Base-by-base conservation (phyloP, 2,797 vertebrate species). In the Brachymystax lenok region DNA sequence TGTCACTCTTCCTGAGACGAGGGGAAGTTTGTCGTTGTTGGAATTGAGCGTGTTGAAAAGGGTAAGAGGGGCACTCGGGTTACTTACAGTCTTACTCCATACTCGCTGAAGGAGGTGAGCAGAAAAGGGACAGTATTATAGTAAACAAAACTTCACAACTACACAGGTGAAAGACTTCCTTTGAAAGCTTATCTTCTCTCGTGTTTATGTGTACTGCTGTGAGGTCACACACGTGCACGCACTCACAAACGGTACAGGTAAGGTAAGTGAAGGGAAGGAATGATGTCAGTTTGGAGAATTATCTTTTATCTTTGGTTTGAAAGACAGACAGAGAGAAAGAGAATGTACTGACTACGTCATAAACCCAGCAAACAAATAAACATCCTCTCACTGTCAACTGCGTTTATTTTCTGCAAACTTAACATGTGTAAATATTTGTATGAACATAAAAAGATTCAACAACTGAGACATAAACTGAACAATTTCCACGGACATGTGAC, bases 1-100 rank as follows among this genome's bases (percentile, higher is more conserved):
- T 86, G 82, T 76, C 82, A 84, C 61, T 87, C 82, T 79, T 54
- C 46, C 79, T 0, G 59, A 76, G 75, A 77, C 84, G 71, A 84
- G 61, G 72, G 83, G 76, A 85, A 77, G 77, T 88, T 12, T 46
- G 40, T 46, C 40, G 12, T 46, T 90, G 89, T 92, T 83, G 80
- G 78, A 30, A 40, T 70, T 19, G 79, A 86, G 84, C 80, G 81
- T 75, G 88, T 79, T 92, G 85, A 91, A 91, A 92, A 88, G 83
- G 76, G 33, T 84, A 84, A 87, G 77, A 85, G 77, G 85, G 86
- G 86, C 76, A 73, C 86, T 91, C 74, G 50, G 75, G 85, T 88
- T 85, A 83, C 85, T 78, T 66, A 78, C 77, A 89, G 82, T 64
- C 73, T 1, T 68, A 30, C 21, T 10, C 10, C 64, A 67, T 67